Conservation (phyloP, 1,140 invertebrate species). For the Drosophila quadrilineata region DNA sequence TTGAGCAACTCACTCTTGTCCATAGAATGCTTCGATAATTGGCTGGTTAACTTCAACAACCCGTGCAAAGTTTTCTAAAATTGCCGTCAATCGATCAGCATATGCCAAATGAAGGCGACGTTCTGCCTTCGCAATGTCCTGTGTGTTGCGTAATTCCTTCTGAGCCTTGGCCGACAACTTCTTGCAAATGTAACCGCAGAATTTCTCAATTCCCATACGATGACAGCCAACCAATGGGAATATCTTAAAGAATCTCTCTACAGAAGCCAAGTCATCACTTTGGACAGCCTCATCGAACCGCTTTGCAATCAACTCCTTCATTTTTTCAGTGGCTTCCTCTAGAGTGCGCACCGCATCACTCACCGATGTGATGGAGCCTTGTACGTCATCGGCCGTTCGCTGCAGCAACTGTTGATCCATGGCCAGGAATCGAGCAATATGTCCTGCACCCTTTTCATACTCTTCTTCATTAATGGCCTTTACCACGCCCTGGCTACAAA, state of each 20-base stretch:
- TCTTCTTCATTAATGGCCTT: slow-evolving; percentile 94
- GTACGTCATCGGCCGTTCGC: slow-evolving; percentile 89
- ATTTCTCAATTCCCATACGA: slow-evolving; percentile 94
- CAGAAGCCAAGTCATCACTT: slow-evolving; percentile 93
- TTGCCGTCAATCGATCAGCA: slow-evolving; percentile 90
- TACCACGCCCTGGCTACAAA: slow-evolving; percentile 97
- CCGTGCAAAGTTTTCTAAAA: slow-evolving; percentile 95
- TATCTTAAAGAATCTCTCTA: slow-evolving; percentile 99
- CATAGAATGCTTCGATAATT: slow-evolving; percentile 96
- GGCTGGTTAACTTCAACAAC: slow-evolving; percentile 96
- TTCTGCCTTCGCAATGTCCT: slow-evolving; percentile 85
- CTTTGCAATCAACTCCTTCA: slow-evolving; percentile 87
- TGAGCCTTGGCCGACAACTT: slow-evolving; percentile 89
- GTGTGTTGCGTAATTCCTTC: slow-evolving; percentile 87
- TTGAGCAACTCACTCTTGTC: slow-evolving; percentile 79
- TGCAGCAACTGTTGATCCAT: slow-evolving; percentile 96
- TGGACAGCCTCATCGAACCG: slow-evolving; percentile 96
- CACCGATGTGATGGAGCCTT: slow-evolving; percentile 81
- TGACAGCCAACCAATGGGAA: slow-evolving; percentile 97
- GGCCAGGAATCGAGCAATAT: slow-evolving; percentile 96
- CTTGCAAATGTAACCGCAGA: slow-evolving; percentile 93
- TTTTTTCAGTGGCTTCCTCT: slow-evolving; percentile 89
- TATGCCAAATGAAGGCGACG: slow-evolving; percentile 89
- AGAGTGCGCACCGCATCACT: slow-evolving; percentile 88
- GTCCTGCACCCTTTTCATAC: slow-evolving; percentile 95